Evolutionary conservation across 2,797 vertebrate genomes (phyloP).

Genomic region (Lacerta bilineata): DNA sequence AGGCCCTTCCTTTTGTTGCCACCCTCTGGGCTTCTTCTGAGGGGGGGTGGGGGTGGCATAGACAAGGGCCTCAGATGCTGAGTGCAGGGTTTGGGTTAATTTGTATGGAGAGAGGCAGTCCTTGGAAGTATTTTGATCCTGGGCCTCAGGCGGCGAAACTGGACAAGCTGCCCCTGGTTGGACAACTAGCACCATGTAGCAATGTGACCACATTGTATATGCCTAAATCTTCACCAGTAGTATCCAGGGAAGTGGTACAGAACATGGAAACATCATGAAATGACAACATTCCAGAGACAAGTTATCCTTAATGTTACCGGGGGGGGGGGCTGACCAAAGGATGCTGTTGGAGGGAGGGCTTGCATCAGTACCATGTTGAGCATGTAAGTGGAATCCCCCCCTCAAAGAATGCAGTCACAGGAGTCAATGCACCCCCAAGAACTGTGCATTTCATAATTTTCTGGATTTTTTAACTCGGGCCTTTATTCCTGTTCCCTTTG

Average conservation of each 20-base stretch:
- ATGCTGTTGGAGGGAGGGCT: background rate
- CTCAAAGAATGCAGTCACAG: background rate
- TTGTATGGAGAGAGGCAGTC: too few relatives aligned
- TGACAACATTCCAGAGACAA: background rate
- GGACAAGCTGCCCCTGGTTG: too few relatives aligned
- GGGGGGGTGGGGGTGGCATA: rapidly evolving
- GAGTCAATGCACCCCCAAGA: rapidly evolving
- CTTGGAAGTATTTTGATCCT: too few relatives aligned
- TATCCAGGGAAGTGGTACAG: background rate
- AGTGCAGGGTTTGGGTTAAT: too few relatives aligned
- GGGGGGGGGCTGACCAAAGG: too few relatives aligned
- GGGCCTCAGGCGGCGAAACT: too few relatives aligned
- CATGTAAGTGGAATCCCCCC: background rate
- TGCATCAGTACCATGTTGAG: background rate
- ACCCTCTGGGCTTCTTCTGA: too few relatives aligned
- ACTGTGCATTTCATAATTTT: background rate
- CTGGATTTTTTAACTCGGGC: background rate
- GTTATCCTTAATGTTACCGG: background rate
- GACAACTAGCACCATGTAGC: too few relatives aligned
- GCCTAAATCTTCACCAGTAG: background rate
- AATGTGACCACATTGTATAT: background rate
- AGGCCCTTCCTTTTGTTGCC: too few relatives aligned
- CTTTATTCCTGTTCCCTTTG: background rate
- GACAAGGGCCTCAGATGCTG: too few relatives aligned
- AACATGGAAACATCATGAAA: background rate